Evolutionary conservation across 2,113 vertebrate genomes (phyloP), one percentile per base, ranked within the genome.

Genomic region (Onychorhynchus coronatus): DNA sequence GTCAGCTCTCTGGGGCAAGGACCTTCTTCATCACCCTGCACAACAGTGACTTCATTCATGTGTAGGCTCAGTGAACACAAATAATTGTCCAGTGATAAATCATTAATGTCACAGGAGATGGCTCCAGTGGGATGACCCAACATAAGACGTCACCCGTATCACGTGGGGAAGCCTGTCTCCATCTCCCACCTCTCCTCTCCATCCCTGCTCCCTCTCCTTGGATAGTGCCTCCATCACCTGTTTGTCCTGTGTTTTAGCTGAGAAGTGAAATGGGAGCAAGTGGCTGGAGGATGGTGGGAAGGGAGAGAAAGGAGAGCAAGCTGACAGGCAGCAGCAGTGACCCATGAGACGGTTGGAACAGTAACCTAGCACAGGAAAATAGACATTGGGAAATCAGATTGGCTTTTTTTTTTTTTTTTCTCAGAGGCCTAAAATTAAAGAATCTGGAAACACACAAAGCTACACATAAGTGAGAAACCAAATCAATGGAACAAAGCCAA

Each of bases 401-500:
- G 21, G 0, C 12, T 28, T 28, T 21, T 24, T 4, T 56, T 52
- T n/a, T 31, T 24, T 44, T 61, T 56, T 52, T 13, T 8, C 53
- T 86, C 75, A 65, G 63, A 88, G 50, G 44, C n/a, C 68, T 88
- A 44, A 86, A 95, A 86, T 78, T 33, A 84, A 80, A 88, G 83
- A 42, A 59, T 35, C 47, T 21, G 3, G 59, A 94, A 93, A 67
- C 35, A 74, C 14, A 78, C 1, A 3, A 56, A 91, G 25, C 49
- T 77, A 37, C 2, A 9, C 56, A 31, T 73, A 86, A 92, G 76
- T 74, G 76, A 96, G 73, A 95, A 91, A 92, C 37, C 27, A 89
- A 92, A 83, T 84, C 76, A 94, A 59, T 3, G 44, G 92, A 96
- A 86, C 90, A 92, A 94, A 94, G 59, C 44, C 83, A 90, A 85